Base-by-base conservation (phyloP, 2,797 vertebrate species). In the Xiphorhynchus erythropygius region DNA sequence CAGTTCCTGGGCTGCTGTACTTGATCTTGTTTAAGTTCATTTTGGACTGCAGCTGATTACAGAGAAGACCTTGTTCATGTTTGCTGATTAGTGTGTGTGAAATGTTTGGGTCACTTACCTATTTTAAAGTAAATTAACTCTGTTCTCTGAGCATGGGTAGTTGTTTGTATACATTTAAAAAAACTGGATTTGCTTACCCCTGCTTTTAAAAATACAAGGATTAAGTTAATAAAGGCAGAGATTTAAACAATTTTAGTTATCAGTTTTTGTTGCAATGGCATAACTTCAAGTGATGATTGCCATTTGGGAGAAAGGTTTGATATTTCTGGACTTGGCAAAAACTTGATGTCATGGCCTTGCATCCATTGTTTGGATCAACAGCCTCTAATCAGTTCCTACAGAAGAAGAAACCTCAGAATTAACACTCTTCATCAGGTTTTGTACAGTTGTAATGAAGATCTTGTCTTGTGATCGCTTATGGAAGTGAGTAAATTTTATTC, bases 151-250 rank as follows among this genome's bases (percentile, higher is more conserved):
- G 57, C 17, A 59, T 18, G n/a, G 42, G 46, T 23, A 85, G 6
- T 62, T 96, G 56, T 77, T n/a, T 17, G 47, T 64, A 62, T 63
- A 82, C 23, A 62, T 92, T 92, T 84, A 89, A 93, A 77, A 41
- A 95, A 94, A 70, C 19, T 46, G 74, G 53, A 88, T 62, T 42
- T 84, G 59, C 77, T 90, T 83, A 67, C 23, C 16, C 55, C 55
- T 63, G 56, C 49, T 69, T 60, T 89, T 65, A 60, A 76, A 22
- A 89, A 60, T 80, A 28, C 50, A 39, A 47, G 87, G 23, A 82
- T 91, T 41, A 78, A 8, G 28, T 71, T 79, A 87, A 27, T 68
- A 19, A 37, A 59, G 84, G 59, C 18, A 35, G 21, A 30, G 21
- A 39, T 62, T 69, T 8, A 25, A 69, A 57, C 28, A 75, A 18